Percentiles rank a stretch among this genome's conserved stretches.
Evolutionary conservation across 2,113 vertebrate species (phyloP).

Genomic region (Malurus elegans): DNA sequence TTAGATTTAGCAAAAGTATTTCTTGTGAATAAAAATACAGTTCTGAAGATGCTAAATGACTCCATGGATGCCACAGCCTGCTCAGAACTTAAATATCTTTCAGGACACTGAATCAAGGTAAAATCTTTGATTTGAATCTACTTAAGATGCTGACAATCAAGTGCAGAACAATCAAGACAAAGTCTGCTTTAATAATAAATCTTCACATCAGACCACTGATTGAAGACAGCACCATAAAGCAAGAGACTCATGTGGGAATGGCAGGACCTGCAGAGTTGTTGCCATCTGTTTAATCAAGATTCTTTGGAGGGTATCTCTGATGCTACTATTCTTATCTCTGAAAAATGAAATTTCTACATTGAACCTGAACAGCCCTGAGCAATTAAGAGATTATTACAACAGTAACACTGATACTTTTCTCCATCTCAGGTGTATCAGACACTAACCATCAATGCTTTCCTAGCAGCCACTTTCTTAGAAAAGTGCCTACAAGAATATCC

Average conservation of each 20-base stretch:
- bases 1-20: not conserved
- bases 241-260: not conserved
- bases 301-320: not conserved
- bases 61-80: not conserved
- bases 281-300: not conserved
- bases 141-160: not conserved
- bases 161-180: not conserved
- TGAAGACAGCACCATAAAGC: not conserved
- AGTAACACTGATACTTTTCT: not conserved
- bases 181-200: not conserved
- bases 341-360: not conserved
- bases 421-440: not conserved
- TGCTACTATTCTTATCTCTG: not conserved
- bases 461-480: not conserved
- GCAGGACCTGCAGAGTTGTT: not conserved
- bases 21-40: not conserved
- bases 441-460: not conserved
- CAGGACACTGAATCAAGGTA: not conserved
- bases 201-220: not conserved
- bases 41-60: not conserved
- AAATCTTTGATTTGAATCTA: not conserved
- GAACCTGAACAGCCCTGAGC: not conserved
- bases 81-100: not conserved
- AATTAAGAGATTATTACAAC: not conserved
- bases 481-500: not conserved